These are phyloP conservation scores for Takifugu rubripes DNA, from an alignment of 2,797 vertebrate genomes.

Conservation along the genomic window DNA sequence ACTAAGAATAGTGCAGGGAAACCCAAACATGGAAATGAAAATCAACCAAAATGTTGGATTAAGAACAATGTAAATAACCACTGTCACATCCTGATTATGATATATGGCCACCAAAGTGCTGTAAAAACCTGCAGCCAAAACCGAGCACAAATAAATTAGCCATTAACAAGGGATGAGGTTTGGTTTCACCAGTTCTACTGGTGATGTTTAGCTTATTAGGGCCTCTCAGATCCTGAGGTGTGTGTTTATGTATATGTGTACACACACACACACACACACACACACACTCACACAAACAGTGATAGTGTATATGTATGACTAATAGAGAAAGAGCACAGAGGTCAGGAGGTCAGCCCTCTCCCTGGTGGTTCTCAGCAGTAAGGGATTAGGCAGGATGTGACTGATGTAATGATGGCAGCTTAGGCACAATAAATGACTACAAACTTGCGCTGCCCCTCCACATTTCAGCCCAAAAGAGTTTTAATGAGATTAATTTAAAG, in stretches of 20 bases:
- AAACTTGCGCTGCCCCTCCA: constrained; percentile 38
- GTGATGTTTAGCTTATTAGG: constrained; percentile 45
- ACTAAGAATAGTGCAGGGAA: constrained; percentile 39
- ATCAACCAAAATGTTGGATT: constrained; percentile 43
- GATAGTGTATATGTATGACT: constrained; percentile 26
- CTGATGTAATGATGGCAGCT: constrained; percentile 52
- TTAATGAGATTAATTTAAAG: constrained; percentile 62
- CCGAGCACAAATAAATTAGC: constrained; percentile 44
- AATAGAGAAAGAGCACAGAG: constrained; percentile 37
- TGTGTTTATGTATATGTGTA: not conserved
- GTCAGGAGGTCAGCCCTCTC: constrained; percentile 50
- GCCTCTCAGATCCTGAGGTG: constrained; percentile 47
- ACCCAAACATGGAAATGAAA: constrained; percentile 41
- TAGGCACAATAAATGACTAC: constrained; percentile 45
- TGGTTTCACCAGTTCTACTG: constrained; percentile 29
- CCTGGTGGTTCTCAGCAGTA: constrained; percentile 51
- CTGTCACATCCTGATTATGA: constrained; percentile 69
- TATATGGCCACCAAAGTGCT: constrained; percentile 50
- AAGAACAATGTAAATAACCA: constrained; percentile 60
- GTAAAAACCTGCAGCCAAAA: constrained; percentile 47
- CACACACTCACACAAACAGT: no score
- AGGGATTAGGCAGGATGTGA: constrained; percentile 55
- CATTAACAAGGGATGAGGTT: constrained; percentile 56
- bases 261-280: no score
- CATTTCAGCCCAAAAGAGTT: constrained; percentile 38